phyloP scores from a whole-genome alignment of 2,113 vertebrate genomes.

The Recurvirostra avosetta region DNA sequence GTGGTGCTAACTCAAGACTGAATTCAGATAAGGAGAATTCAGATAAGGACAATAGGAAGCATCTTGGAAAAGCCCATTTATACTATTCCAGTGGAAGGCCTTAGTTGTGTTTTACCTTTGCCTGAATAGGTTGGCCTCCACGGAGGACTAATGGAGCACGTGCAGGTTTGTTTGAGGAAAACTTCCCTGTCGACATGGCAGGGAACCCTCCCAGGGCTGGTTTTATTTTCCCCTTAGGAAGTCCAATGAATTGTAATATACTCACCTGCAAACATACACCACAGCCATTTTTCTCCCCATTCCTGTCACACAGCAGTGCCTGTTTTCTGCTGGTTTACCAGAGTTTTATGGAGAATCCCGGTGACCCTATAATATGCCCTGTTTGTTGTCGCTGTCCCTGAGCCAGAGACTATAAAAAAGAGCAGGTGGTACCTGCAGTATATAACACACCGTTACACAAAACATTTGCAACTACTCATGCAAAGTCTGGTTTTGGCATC shows the following conservation, averaged over 20 bases:
- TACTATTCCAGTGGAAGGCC: neutral
- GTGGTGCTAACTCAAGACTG: neutral
- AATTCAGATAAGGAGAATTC: neutral
- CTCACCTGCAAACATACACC: neutral
- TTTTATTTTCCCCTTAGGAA: neutral
- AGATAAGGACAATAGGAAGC: neutral
- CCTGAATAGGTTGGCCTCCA: neutral
- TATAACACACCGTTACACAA: neutral
- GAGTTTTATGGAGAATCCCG: neutral
- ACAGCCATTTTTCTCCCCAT: accelerated
- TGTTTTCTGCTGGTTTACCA: neutral
- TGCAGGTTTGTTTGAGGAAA: neutral
- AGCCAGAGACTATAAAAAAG: neutral
- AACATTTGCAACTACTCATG: neutral
- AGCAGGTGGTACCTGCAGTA: neutral
- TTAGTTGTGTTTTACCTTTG: neutral
- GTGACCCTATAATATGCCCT: neutral
- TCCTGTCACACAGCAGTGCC: neutral
- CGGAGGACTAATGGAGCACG: accelerated
- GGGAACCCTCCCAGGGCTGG: neutral
- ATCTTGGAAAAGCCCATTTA: neutral
- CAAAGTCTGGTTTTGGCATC: neutral
- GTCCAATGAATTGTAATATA: neutral
- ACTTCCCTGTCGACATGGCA: neutral
- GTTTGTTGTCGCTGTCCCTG: neutral